A percentile compares a stretch with the other conserved stretches of the same genome.
Evolutionary conservation across 2,888 invertebrate genomes (phyloP).

Genomic region (Melipona beecheii): DNA sequence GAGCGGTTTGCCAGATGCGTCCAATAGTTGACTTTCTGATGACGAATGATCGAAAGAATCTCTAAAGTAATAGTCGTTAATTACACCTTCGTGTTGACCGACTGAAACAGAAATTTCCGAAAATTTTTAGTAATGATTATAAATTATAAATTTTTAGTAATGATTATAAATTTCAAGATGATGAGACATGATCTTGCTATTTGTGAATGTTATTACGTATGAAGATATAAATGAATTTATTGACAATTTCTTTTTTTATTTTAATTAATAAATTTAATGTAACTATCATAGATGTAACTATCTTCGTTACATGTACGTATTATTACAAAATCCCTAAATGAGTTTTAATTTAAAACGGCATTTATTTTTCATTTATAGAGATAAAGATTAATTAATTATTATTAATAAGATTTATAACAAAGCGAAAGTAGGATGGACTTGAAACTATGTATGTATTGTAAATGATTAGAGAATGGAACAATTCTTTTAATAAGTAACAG

Average conservation of each 20-base stretch:
- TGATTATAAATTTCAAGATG: not conserved
- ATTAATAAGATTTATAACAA: too few species aligned
- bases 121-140: not conserved
- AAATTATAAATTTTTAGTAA: not conserved
- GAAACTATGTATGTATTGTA: too few species aligned
- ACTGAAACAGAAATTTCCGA: slow-evolving; percentile 75
- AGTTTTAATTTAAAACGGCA: too few species aligned
- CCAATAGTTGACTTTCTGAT: slow-evolving; percentile 89
- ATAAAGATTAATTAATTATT: too few species aligned
- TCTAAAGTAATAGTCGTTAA: slow-evolving; percentile 89
- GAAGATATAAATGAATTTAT: not conserved
- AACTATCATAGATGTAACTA: not conserved
- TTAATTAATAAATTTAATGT: not conserved
- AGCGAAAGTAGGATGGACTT: too few species aligned
- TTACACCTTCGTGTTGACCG: slow-evolving; percentile 80
- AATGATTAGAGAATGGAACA: too few species aligned
- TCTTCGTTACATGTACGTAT: too few species aligned
- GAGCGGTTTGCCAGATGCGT: slow-evolving; percentile 80
- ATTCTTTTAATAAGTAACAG: too few species aligned
- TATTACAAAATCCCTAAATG: too few species aligned
- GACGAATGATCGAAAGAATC: slow-evolving; percentile 93
- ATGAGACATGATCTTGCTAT: not conserved
- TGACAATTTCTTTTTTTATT: not conserved
- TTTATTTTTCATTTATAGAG: too few species aligned
- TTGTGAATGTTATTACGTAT: not conserved